A percentile compares a stretch with the other conserved stretches of the same genome.
Evolutionary conservation across 2,888 invertebrate genomes (phyloP).

Genomic region (Lochmaea crataegi): DNA sequence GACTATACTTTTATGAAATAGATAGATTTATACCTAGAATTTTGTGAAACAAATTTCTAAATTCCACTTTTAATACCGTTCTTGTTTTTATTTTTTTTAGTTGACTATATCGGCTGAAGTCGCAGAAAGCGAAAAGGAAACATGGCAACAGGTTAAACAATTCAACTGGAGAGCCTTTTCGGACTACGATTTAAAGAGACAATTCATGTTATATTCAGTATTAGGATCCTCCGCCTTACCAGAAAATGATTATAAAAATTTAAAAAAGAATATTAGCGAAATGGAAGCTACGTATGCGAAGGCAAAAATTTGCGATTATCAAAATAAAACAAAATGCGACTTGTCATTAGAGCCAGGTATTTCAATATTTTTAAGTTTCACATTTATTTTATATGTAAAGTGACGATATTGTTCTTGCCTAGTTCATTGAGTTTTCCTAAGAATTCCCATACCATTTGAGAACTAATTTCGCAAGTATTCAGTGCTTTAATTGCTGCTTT

Average conservation of each 20-base stretch:
- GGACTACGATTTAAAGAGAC: slow-evolving; percentile 76
- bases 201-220: slow-evolving; percentile 79
- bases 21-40: too few species aligned
- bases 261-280: slow-evolving; percentile 73
- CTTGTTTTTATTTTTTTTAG: slow-evolving; percentile 55
- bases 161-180: slow-evolving; percentile 77
- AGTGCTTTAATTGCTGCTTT: too few species aligned
- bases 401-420: too few species aligned
- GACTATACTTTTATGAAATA: too few species aligned
- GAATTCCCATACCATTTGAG: too few species aligned
- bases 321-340: slow-evolving; percentile 74
- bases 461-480: too few species aligned
- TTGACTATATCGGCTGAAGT: slow-evolving; percentile 62
- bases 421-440: too few species aligned
- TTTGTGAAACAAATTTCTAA: too few species aligned
- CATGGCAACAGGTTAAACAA: slow-evolving; percentile 68
- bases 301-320: slow-evolving; percentile 81
- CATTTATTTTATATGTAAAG: slow-evolving; percentile 1
- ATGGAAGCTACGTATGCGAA: slow-evolving; percentile 84
- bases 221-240: slow-evolving; percentile 72
- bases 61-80: too few species aligned
- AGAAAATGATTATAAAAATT: slow-evolving; percentile 73
- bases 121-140: slow-evolving; percentile 71
- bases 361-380: not conserved
- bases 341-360: slow-evolving; percentile 79